phyloP scores from a whole-genome alignment of 2,113 vertebrate species.

The Pandion haliaetus region DNA sequence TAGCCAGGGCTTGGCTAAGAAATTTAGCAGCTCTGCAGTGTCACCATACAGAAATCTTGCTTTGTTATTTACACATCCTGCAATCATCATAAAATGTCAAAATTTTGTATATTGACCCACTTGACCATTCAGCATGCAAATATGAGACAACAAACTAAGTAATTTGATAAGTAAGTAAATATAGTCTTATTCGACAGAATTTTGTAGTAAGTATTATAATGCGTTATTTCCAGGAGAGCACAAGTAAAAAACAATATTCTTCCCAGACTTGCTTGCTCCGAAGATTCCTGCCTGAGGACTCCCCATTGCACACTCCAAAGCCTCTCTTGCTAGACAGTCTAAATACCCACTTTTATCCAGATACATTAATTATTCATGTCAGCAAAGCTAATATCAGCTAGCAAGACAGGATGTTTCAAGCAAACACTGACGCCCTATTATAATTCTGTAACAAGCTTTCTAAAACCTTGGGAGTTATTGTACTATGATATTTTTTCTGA shows the following conservation, averaged over 20 bases:
- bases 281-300: background rate
- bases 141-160: background rate
- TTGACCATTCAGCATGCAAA: background rate
- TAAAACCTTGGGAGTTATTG: background rate
- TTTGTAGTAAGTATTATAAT: background rate
- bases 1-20: background rate
- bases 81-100: background rate
- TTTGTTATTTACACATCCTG: background rate
- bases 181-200: background rate
- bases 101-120: background rate
- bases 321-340: background rate
- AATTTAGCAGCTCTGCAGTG: background rate
- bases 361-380: slow-evolving; percentile 15
- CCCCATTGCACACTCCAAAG: background rate
- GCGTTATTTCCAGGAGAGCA: background rate
- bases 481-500: background rate
- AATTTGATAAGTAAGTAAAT: background rate
- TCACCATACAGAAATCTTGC: background rate
- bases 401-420: background rate
- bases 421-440: background rate
- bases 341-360: background rate
- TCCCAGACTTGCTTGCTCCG: background rate
- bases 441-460: background rate
- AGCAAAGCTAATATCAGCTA: background rate
- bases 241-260: background rate